phyloP scores from a whole-genome alignment of 1,140 invertebrate genomes.

The Oppia nitens region DNA sequence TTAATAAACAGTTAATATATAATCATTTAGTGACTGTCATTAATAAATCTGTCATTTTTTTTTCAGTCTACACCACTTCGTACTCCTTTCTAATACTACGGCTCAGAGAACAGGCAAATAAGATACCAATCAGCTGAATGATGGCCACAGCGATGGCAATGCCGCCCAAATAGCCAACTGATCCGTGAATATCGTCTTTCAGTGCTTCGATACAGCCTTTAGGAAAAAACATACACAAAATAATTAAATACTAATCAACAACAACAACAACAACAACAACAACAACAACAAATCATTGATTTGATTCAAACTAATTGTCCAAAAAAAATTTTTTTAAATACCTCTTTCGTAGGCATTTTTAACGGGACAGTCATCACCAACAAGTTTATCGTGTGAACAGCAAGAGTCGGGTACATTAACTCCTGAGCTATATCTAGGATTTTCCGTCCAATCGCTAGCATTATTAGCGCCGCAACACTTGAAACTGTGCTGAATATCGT shows the following conservation, averaged over 20 bases:
- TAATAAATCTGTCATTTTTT: too few species aligned
- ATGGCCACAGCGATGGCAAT: not conserved
- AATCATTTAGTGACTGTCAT: too few species aligned
- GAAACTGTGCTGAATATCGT: constrained; percentile 13
- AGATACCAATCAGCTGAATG: constrained; percentile 9
- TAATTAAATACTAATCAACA: too few species aligned
- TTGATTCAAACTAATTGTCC: not conserved
- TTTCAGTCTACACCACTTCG: not conserved
- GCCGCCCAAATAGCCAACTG: not conserved
- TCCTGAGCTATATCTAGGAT: not conserved
- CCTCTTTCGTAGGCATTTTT: not conserved
- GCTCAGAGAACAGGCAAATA: constrained; percentile 12
- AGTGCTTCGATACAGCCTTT: not conserved
- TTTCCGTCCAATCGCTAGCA: constrained; percentile 12
- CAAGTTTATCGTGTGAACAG: too few species aligned
- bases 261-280: not conserved
- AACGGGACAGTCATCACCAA: too few species aligned
- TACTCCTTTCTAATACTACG: not conserved
- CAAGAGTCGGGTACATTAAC: not conserved
- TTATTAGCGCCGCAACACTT: constrained; percentile 16
- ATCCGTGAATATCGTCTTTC: not conserved
- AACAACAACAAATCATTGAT: not conserved
- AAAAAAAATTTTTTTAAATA: not conserved
- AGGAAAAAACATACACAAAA: not conserved
- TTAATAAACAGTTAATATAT: too few species aligned